These are phyloP conservation scores for Platalea minor DNA, from an alignment of 2,797 vertebrate genomes.

Conservation along the genomic window DNA sequence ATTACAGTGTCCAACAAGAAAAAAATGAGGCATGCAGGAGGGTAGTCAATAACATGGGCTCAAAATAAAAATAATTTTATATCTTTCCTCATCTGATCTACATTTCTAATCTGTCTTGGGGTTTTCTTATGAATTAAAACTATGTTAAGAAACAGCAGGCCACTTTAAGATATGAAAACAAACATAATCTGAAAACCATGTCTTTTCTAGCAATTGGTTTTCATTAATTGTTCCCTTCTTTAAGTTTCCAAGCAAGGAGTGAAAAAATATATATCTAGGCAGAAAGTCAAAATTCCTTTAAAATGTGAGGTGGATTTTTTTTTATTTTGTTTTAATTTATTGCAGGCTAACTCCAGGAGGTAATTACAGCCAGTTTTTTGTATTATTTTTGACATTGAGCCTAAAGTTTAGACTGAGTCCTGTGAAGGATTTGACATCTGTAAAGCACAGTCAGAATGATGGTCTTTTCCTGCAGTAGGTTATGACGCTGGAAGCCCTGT, in stretches of 20 bases:
- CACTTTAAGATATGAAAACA: constrained; percentile 38
- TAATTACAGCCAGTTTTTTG: constrained; percentile 36
- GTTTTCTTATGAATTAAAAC: constrained; percentile 20
- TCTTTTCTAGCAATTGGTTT: constrained; percentile 30
- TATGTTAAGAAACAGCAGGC: not conserved
- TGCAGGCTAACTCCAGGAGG: constrained; percentile 32
- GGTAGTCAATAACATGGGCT: not conserved
- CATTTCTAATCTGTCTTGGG: not conserved
- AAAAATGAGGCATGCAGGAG: not conserved
- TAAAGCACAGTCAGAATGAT: constrained; percentile 13
- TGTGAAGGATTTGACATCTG: constrained; percentile 34
- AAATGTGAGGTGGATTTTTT: not conserved
- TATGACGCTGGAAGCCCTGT: not conserved
- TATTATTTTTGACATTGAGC: constrained; percentile 57
- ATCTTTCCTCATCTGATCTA: not conserved
- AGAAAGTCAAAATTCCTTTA: constrained; percentile 61
- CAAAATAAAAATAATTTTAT: not conserved
- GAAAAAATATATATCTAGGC: constrained; percentile 64
- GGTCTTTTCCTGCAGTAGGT: constrained; percentile 1
- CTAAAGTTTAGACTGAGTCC: constrained; percentile 28
- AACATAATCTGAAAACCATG: constrained; percentile 23
- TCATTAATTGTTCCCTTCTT: constrained; percentile 58
- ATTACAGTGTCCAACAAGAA: not conserved
- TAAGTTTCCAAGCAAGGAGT: constrained; percentile 52
- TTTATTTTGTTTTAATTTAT: constrained; percentile 50